phyloP scores from a whole-genome alignment of 2,113 vertebrate species.

The Myotis yumanensis region DNA sequence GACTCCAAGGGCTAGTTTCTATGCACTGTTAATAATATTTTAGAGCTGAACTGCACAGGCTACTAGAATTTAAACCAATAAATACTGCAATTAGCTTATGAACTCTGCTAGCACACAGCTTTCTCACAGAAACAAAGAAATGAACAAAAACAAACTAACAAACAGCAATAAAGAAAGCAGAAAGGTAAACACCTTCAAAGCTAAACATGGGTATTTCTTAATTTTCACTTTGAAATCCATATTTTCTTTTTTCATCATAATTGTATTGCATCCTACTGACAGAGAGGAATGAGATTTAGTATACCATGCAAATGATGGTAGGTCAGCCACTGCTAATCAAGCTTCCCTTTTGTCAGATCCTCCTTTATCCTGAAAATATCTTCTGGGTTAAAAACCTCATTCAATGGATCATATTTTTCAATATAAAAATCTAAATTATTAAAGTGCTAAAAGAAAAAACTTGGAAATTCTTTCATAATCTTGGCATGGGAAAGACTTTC shows the following conservation, averaged over 20 bases:
- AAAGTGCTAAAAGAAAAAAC: conserved; percentile 44
- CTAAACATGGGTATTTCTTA: conserved; percentile 28
- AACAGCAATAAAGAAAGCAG: background rate
- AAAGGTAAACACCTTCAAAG: background rate
- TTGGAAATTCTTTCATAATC: conserved; percentile 12
- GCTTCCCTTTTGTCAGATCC: background rate
- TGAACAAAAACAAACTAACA: background rate
- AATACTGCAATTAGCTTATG: background rate
- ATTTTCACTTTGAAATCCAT: conserved; percentile 48
- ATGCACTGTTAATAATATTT: background rate
- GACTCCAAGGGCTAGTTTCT: background rate
- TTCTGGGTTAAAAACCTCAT: conserved; percentile 46
- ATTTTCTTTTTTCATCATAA: conserved; percentile 12
- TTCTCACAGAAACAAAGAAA: background rate
- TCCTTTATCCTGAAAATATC: conserved; percentile 39
- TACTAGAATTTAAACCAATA: conserved; percentile 31
- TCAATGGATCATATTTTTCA: background rate
- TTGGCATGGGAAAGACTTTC: conserved; percentile 9
- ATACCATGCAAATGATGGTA: background rate
- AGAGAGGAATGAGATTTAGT: background rate
- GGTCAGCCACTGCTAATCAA: background rate
- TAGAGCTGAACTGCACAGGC: background rate
- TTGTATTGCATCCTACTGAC: background rate
- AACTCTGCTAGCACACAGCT: background rate
- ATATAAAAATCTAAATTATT: conserved; percentile 43